phyloP scores from a whole-genome alignment of 2,888 invertebrate species.

The Stenotaenia linearis region DNA sequence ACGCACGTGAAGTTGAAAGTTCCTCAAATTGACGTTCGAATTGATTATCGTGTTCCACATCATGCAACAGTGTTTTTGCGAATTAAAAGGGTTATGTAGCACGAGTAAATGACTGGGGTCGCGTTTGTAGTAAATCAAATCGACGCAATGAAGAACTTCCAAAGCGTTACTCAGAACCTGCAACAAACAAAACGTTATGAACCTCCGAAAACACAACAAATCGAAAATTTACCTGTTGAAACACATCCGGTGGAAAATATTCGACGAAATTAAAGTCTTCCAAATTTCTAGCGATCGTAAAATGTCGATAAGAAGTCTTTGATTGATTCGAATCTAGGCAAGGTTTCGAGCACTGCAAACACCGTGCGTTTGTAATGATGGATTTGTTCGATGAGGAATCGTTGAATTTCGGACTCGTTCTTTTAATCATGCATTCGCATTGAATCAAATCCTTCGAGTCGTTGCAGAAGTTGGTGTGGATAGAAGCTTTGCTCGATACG shows the following conservation, averaged over 20 bases:
- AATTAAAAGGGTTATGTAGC: constrained; percentile 12
- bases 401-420: neutral
- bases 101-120: neutral
- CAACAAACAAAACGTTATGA: neutral
- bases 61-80: neutral
- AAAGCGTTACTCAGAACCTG: neutral
- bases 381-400: neutral
- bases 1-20: neutral
- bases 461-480: neutral
- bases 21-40: neutral
- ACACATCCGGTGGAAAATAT: neutral
- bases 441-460: neutral
- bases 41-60: neutral
- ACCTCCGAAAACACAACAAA: too few relatives aligned
- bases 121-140: neutral
- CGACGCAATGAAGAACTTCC: neutral
- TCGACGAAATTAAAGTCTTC: neutral
- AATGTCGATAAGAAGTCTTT: neutral
- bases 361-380: neutral
- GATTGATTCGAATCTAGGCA: neutral
- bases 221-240: neutral
- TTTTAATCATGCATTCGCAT: neutral
- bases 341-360: neutral
- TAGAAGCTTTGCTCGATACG: neutral
- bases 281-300: neutral